Base-by-base conservation (phyloP, 2,888 invertebrate species). In the Platycheirus albimanus region DNA sequence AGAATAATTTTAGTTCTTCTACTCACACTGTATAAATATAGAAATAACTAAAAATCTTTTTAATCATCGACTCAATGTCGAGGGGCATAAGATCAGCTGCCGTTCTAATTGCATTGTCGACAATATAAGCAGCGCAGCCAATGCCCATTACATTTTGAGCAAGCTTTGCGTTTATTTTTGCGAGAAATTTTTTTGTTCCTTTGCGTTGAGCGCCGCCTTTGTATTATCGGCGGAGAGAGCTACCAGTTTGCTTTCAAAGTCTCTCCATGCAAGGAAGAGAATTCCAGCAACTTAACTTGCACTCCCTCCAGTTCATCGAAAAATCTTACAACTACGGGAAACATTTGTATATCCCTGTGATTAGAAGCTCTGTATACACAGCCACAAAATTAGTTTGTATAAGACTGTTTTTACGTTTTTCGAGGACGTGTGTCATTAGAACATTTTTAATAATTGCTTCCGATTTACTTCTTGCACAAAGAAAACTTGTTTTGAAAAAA, bases 51-150 rank as follows among this genome's bases (percentile, higher is more conserved):
- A n/a, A n/a, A n/a, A n/a, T n/a, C n/a, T n/a, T n/a, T n/a, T n/a
- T 49, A 7, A 64, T 64, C 28, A 58, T 58, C 43, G 43, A 58
- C 10, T 6, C 51, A 15, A 15, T 51, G 13, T 28, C 28, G 24
- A 11, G 24, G 36, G 63, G 47, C 47, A 63, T 47, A 36, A 47
- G 49, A 64, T n/a, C n/a, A n/a, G n/a, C n/a, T n/a, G n/a, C n/a
- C n/a, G n/a, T n/a, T n/a, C n/a, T n/a, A n/a, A n/a, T n/a, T n/a
- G n/a, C n/a, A n/a, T n/a, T n/a, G n/a, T n/a, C n/a, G n/a, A n/a
- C n/a, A n/a, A n/a, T n/a, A 51, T 64, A 49, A 17, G 64, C 64
- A 38, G 36, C 51, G 38, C 64, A 64, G 10, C 51, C 64, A 24
- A 64, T 49, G 20, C 49, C 64, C 15, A 52, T 28, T 41, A 52